These are phyloP conservation scores for Carlito syrichta DNA, from an alignment of 2,113 vertebrate genomes.

Conservation along the genomic window DNA sequence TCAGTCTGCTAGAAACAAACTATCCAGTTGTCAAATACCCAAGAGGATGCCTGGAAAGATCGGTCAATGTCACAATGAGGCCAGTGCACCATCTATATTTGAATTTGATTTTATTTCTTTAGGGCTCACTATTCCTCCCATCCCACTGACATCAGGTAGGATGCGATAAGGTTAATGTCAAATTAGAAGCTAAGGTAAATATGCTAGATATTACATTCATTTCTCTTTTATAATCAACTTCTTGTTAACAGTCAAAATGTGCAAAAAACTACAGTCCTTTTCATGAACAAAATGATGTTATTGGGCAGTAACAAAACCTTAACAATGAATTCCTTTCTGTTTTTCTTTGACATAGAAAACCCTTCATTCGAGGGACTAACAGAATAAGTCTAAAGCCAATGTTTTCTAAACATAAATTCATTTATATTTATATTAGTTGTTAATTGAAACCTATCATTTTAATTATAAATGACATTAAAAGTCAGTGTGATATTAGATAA, in stretches of 20 bases:
- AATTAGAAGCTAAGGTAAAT: background rate
- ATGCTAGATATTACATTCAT: background rate
- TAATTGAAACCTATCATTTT: background rate
- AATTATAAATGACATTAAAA: background rate
- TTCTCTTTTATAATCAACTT: background rate
- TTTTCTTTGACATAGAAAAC: background rate
- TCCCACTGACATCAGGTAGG: background rate
- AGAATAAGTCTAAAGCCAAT: background rate
- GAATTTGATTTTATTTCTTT: background rate
- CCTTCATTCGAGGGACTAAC: background rate
- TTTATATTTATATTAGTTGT: background rate
- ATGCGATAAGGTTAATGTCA: background rate
- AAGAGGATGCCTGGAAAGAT: background rate
- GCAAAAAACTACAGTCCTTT: background rate
- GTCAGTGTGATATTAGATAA: too few relatives aligned
- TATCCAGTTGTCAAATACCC: background rate
- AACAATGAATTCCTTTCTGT: background rate
- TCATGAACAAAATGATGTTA: background rate
- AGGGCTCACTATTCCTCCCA: background rate
- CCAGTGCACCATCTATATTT: background rate
- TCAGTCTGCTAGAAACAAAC: background rate
- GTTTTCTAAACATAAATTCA: background rate
- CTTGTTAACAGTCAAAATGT: background rate
- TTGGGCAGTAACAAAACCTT: background rate
- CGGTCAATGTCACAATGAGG: rapidly evolving